These are phyloP conservation scores for Sycophaga agraensis DNA, from an alignment of 1,140 invertebrate genomes.

Conservation along the genomic window DNA sequence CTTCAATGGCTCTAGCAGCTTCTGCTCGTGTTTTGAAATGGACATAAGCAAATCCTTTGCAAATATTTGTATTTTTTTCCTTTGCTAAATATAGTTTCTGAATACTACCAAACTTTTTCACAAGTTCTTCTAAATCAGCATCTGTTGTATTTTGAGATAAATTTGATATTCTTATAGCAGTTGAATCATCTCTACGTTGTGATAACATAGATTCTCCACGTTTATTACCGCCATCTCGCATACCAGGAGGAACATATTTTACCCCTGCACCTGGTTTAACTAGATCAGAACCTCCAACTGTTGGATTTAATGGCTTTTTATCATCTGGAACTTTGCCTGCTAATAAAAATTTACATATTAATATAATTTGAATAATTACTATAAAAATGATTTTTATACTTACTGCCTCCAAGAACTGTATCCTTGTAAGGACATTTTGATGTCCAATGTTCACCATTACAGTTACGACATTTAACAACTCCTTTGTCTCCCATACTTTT, in stretches of 20 bases:
- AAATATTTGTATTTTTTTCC: conserved; percentile 78
- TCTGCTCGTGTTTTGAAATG: conserved; percentile 89
- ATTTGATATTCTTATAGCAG: conserved; percentile 95
- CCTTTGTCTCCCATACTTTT: conserved; percentile 72
- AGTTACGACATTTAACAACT: conserved; percentile 90
- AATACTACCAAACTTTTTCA: conserved; percentile 87
- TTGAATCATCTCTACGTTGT: conserved; percentile 74
- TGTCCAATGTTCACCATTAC: conserved; percentile 97
- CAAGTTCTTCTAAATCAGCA: conserved; percentile 92
- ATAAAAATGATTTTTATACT: background rate
- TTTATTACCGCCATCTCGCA: conserved; percentile 78
- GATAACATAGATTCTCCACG: conserved; percentile 73
- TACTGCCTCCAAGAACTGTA: conserved; percentile 69
- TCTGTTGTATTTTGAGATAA: conserved; percentile 95
- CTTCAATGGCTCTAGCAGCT: conserved; percentile 87
- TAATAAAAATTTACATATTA: conserved; percentile 14
- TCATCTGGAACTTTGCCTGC: conserved; percentile 49
- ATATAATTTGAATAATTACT: too few relatives aligned
- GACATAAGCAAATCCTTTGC: conserved; percentile 95
- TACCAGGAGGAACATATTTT: conserved; percentile 84
- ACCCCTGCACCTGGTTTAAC: conserved; percentile 54
- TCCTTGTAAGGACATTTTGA: conserved; percentile 96
- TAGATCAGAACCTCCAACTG: conserved; percentile 48
- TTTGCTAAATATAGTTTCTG: conserved; percentile 86
- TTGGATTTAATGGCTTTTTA: conserved; percentile 43